Base-by-base conservation (phyloP, 2,888 invertebrate genomes). In the Metellina segmentata region DNA sequence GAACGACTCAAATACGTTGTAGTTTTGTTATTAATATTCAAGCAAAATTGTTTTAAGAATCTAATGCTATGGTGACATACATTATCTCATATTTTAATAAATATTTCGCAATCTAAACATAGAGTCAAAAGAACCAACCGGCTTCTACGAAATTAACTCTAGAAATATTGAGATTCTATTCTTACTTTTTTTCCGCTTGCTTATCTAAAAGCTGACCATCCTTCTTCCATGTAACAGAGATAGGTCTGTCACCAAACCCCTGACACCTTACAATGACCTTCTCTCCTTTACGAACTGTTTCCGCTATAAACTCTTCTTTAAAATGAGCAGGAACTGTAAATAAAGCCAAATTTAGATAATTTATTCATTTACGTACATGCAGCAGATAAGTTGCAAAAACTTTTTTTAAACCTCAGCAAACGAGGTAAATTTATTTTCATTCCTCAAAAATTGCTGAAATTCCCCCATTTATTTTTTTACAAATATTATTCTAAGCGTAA, bases 181-280 rank as follows among this genome's bases (percentile, higher is more conserved):
- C 71, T 78, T 70, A 92, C 92, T 90, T 91, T 81, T 90, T 93
- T 19, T 93, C 92, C 13, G 90, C 86, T 69, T 92, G 93, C 71
- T 87, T 87, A n/a, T 93, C 92, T 13, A 93, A 78, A 7, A 93
- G 85, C 69, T 93, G 93, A n/a, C 93, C 87, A 81, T 94, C 93
- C 79, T 94, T 98, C 95, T 98, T 98, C 98, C 98, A 98, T 93
- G 98, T 96, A 93, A 98, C 98, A 94, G 98, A 98, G 95, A 98
- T 98, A 53, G 98, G 98, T 96, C 98, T 98, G 95, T 98, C 98
- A 93, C 98, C 98, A 95, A 98, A 98, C 61, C 98, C 98, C 95
- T 98, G 98, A 95, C 98, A 98, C 94, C 98, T 98, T 92, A 98
- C 95, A 7, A 98, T 98, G 71, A 98, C 97, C 51, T 98, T 98